Evolutionary conservation across 2,797 vertebrate genomes (phyloP).

Genomic region (Coreius guichenoti): DNA sequence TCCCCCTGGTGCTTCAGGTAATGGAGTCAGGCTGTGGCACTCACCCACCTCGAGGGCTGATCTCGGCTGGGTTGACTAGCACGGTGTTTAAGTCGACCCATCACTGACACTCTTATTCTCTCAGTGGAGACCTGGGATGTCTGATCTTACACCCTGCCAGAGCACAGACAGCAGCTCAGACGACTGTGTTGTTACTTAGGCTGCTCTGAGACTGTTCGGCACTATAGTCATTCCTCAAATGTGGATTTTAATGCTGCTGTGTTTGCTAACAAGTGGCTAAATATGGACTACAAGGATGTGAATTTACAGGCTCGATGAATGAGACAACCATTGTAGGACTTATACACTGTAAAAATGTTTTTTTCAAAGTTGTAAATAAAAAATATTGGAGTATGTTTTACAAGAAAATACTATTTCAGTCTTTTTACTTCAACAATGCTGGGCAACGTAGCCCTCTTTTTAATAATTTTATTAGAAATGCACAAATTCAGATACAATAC

Average conservation of each 20-base stretch:
- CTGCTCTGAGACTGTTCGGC: conserved; percentile 6
- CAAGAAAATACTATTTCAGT: neutral
- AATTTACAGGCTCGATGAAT: neutral
- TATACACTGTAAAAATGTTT: neutral
- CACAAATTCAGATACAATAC: neutral
- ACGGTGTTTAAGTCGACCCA: conserved; percentile 45
- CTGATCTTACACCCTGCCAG: conserved; percentile 29
- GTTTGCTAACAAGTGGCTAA: conserved; percentile 9
- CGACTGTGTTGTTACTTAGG: neutral
- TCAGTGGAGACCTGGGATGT: conserved; percentile 49
- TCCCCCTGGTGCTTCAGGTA: conserved; percentile 49
- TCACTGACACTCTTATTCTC: conserved; percentile 59
- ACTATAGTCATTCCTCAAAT: conserved; percentile 22
- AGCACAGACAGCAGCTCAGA: conserved; percentile 26
- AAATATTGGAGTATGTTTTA: neutral
- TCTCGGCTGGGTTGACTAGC: conserved; percentile 34
- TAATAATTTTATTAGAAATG: neutral
- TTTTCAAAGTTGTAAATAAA: neutral
- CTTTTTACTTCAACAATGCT: neutral
- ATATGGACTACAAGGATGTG: neutral
- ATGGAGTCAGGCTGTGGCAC: conserved; percentile 50
- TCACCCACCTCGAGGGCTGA: conserved; percentile 51
- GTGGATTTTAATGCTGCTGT: conserved; percentile 9
- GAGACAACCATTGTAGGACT: neutral
- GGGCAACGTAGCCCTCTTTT: neutral